Percentiles rank a stretch among this genome's conserved stretches.
These are phyloP conservation scores for Homarus americanus DNA, from an alignment of 1,140 invertebrate genomes.

Conservation along the genomic window DNA sequence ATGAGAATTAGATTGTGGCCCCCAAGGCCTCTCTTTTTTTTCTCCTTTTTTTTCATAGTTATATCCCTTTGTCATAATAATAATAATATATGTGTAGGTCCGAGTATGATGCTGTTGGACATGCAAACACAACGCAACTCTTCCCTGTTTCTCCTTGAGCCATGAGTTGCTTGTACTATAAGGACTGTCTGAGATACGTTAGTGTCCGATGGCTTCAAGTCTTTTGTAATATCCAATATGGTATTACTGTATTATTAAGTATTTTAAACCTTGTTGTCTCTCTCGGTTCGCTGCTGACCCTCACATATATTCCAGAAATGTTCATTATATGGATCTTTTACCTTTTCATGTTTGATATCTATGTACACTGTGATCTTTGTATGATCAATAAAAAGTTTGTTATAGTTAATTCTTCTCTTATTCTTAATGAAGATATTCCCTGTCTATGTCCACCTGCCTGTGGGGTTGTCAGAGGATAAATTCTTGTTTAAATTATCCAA, in stretches of 20 bases:
- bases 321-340: constrained; percentile 45
- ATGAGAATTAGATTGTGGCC: constrained; percentile 26
- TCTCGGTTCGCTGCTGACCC: neutral
- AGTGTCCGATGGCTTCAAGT: neutral
- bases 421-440: too few relatives aligned
- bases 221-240: neutral
- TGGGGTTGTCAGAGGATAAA: too few relatives aligned
- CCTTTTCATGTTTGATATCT: constrained; percentile 67
- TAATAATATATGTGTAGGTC: constrained; percentile 18
- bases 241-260: neutral
- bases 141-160: neutral
- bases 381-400: constrained; percentile 70
- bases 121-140: neutral
- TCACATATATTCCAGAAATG: constrained; percentile 5
- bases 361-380: constrained; percentile 70
- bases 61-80: neutral
- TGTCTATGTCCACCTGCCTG: too few relatives aligned
- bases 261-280: neutral
- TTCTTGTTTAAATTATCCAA: too few relatives aligned
- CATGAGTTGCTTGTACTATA: neutral
- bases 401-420: constrained; percentile 41
- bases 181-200: neutral
- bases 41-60: neutral
- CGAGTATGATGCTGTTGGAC: neutral
- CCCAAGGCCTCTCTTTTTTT: neutral